Evolutionary conservation across 2,888 invertebrate species (phyloP).

Genomic region (Harpagoxenus sublaevis): DNA sequence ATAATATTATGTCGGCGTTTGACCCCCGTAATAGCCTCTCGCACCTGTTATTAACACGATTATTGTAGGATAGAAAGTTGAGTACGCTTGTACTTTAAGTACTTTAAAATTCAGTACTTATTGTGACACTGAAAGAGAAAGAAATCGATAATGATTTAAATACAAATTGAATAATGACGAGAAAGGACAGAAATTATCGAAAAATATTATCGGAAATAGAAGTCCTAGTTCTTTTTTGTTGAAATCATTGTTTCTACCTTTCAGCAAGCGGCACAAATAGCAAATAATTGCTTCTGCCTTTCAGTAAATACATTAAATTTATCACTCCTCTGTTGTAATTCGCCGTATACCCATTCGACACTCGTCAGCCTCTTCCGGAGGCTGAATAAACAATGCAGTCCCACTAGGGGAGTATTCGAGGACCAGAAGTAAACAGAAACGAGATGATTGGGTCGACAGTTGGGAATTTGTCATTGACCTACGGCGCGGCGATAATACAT

Average conservation of each 20-base stretch:
- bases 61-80: neutral
- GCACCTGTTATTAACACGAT: neutral
- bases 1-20: neutral
- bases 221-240: slow-evolving; percentile 49
- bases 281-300: slow-evolving; percentile 8
- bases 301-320: slow-evolving; percentile 34
- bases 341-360: slow-evolving; percentile 63
- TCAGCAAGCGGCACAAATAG: neutral
- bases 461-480: slow-evolving; percentile 34
- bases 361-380: slow-evolving; percentile 67
- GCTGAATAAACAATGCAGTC: slow-evolving; percentile 69
- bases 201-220: slow-evolving; percentile 37
- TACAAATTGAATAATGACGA: slow-evolving; percentile 32
- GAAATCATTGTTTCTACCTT: slow-evolving; percentile 38
- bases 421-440: slow-evolving; percentile 48
- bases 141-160: slow-evolving; percentile 66
- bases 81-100: neutral
- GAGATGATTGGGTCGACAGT: slow-evolving; percentile 25
- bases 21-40: neutral
- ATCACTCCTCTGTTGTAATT: slow-evolving; percentile 67
- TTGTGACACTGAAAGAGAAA: slow-evolving; percentile 36
- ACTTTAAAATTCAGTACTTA: neutral
- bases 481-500: neutral
- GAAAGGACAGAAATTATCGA: slow-evolving; percentile 36
- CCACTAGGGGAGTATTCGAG: slow-evolving; percentile 25